Evolutionary conservation across 2,797 vertebrate species (phyloP).

Genomic region (Epinephelus awoara): DNA sequence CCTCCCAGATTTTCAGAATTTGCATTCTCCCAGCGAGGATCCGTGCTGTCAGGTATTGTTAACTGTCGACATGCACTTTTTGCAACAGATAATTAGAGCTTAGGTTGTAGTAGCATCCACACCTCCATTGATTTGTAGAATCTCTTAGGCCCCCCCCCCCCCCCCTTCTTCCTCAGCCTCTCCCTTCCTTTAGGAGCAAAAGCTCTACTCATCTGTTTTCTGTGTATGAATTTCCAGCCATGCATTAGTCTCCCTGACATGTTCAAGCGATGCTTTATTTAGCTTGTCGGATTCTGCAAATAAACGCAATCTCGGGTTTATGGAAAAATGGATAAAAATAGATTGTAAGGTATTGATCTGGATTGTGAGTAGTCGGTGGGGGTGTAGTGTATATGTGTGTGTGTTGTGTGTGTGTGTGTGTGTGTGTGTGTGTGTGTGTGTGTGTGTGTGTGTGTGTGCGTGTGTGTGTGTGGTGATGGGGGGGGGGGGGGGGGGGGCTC

Average conservation of each 20-base stretch:
- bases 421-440: slow-evolving; percentile 33
- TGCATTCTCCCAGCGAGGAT: slow-evolving; percentile 67
- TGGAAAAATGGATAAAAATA: slow-evolving; percentile 99
- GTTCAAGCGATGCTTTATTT: slow-evolving; percentile 92
- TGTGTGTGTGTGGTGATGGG: slow-evolving; percentile 24
- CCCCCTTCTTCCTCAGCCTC: slow-evolving; percentile 57
- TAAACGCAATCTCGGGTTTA: slow-evolving; percentile 99
- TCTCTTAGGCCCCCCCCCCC: slow-evolving; percentile 37
- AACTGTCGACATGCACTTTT: slow-evolving; percentile 77
- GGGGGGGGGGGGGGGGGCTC: slow-evolving; percentile 73
- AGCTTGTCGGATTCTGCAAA: slow-evolving; percentile 98
- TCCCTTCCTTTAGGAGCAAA: slow-evolving; percentile 76
- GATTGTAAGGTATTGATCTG: slow-evolving; percentile 98
- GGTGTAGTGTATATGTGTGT: slow-evolving; percentile 45
- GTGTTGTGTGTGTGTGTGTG: slow-evolving; percentile 26
- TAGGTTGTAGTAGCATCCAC: slow-evolving; percentile 77
- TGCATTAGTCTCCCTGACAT: slow-evolving; percentile 81
- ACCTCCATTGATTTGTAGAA: slow-evolving; percentile 82
- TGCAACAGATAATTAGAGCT: slow-evolving; percentile 81
- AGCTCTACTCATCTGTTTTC: slow-evolving; percentile 87
- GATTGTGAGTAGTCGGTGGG: slow-evolving; percentile 78
- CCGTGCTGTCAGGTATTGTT: slow-evolving; percentile 78
- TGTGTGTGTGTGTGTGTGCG: slow-evolving; percentile 32
- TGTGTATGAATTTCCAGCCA: slow-evolving; percentile 83
- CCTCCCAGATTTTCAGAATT: slow-evolving; percentile 66